Percentiles rank a stretch among this genome's conserved stretches.
Conservation (phyloP, 2,888 invertebrate genomes). For the Eudasyphora cyanicolor region DNA sequence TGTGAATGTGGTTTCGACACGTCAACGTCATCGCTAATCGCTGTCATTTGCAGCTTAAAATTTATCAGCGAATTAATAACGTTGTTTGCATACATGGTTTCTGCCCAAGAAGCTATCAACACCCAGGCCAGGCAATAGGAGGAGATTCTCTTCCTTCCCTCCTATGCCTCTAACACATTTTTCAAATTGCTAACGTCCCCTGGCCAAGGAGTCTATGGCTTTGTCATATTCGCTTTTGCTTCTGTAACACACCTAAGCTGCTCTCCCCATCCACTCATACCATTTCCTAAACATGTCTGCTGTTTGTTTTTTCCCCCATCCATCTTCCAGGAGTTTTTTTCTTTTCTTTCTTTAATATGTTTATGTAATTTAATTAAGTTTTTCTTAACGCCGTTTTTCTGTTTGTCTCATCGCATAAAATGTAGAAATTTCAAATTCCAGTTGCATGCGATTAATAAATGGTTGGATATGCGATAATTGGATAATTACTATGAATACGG, state of each 20-base stretch:
- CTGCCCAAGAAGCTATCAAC: not conserved
- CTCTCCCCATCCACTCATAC: slow-evolving; percentile 57
- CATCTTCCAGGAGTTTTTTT: not conserved
- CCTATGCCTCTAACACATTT: slow-evolving; percentile 49
- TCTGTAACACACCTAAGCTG: slow-evolving; percentile 45
- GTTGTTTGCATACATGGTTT: slow-evolving; percentile 51
- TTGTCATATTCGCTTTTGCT: slow-evolving; percentile 2
- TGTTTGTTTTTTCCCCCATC: not conserved
- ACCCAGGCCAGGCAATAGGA: no score
- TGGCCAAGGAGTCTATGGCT: not conserved
- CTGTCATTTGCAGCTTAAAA: slow-evolving; percentile 64
- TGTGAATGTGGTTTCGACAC: slow-evolving; percentile 45
- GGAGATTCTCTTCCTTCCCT: no score
- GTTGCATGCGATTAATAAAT: slow-evolving; percentile 34
- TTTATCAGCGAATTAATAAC: slow-evolving; percentile 65
- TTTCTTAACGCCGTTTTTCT: slow-evolving; percentile 36
- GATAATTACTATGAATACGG: slow-evolving; percentile 72
- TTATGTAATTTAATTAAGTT: slow-evolving; percentile 63
- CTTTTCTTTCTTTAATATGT: slow-evolving; percentile 37
- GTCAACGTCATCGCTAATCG: slow-evolving; percentile 64
- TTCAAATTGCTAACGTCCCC: slow-evolving; percentile 38
- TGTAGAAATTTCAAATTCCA: slow-evolving; percentile 17
- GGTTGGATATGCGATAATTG: slow-evolving; percentile 72
- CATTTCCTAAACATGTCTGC: slow-evolving; percentile 62
- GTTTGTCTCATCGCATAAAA: slow-evolving; percentile 13